These are phyloP conservation scores for Sorex maritimensis DNA, from an alignment of 2,797 vertebrate genomes.

Conservation along the genomic window DNA sequence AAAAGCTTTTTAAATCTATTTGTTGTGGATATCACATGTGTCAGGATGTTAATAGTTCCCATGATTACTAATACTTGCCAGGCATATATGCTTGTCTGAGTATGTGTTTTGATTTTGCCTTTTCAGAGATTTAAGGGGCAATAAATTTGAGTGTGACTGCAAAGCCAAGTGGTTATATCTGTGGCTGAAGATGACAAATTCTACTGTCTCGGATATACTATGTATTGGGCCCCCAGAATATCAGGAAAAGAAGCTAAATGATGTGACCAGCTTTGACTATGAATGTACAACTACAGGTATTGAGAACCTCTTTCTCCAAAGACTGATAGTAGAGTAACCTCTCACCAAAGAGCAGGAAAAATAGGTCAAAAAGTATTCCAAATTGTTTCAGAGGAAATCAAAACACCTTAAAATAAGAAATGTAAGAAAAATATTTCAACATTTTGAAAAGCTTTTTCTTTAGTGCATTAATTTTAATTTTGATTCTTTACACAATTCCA, in stretches of 20 bases:
- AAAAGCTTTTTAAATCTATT: conserved; percentile 15
- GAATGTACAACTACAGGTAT: conserved; percentile 98
- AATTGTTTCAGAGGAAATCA: conserved; percentile 11
- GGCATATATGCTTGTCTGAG: conserved; percentile 83
- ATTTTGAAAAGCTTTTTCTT: conserved; percentile 44
- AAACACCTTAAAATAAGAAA: not conserved
- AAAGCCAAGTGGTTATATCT: conserved; percentile 98
- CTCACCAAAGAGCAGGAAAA: conserved; percentile 57
- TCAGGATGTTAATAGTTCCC: conserved; percentile 69
- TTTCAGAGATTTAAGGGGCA: conserved; percentile 97
- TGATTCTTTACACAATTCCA: conserved; percentile 78
- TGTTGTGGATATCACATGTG: conserved; percentile 72
- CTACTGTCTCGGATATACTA: conserved; percentile 97
- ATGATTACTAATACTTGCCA: conserved; percentile 77
- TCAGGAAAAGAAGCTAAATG: conserved; percentile 97
- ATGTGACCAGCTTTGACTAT: conserved; percentile 95
- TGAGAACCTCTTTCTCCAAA: conserved; percentile 50
- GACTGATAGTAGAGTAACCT: too few relatives aligned
- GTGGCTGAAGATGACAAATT: conserved; percentile 99
- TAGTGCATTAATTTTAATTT: conserved; percentile 80
- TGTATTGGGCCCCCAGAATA: conserved; percentile 96
- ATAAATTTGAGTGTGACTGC: conserved; percentile 98
- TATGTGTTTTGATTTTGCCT: conserved; percentile 73
- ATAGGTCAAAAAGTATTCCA: not conserved
- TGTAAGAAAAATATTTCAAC: not conserved